Evolutionary conservation across 92 coral and sea anemone species (phyloP), one percentile per base, ranked within the genome.

Genomic region (Phenganax marumi): DNA sequence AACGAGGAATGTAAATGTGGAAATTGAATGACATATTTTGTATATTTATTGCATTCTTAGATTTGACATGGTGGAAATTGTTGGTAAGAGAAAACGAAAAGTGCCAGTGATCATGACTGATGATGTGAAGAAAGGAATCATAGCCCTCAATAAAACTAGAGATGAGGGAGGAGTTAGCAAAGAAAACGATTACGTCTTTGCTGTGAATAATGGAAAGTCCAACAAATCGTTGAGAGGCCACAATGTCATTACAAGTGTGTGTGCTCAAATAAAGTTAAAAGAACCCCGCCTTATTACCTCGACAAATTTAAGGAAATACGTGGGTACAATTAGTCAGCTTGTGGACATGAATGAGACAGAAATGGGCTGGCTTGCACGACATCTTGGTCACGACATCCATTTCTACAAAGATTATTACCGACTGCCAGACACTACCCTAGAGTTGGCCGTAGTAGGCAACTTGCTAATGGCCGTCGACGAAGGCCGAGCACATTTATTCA

Each of bases 171-270:
- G 81, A 52, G 86, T 85, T 68, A 55, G 55, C 17, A 48, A 52
- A 2, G 53, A 70, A 25, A 89, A 89, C 39, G 84, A 81, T 7
- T 85, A 68, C 66, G 62, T 89, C 7, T 89, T 89, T 82, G 89
- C 91, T 3, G 75, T 86, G 49, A 60, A 79, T 68, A 81, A 25
- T 46, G 64, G 68, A 52, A 74, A 75, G 16, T 88, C 91, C 21
- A 70, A 22, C n/a, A 78, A 87, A 14, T 57, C 49, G 56, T 50
- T 85, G 12, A 14, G 85, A 66, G 88, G 88, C 50, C 46, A 66
- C 19, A 46, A 66, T 66, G 73, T 66, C 73, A 7, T 66, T 8
- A 7, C 12, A 8, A 66, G 24, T 7, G 6, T 22, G 3, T 66
- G 73, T 43, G n/a, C 7, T 3, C 18, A 66, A 43, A 46, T 66